These are phyloP conservation scores for Falco concolor DNA, from an alignment of 2,797 vertebrate species.

Conservation along the genomic window DNA sequence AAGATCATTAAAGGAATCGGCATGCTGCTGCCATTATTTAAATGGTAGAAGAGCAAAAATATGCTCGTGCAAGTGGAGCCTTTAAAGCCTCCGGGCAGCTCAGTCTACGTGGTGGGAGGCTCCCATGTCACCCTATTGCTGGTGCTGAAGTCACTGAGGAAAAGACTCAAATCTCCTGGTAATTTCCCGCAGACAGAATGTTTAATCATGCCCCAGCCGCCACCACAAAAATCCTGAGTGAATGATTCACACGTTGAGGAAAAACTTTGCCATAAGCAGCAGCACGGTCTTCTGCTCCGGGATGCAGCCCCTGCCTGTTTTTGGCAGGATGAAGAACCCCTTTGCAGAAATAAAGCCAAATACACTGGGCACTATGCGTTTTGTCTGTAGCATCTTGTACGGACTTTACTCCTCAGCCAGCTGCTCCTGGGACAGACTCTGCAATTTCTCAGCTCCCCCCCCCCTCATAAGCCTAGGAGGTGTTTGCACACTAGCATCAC, in stretches of 20 bases:
- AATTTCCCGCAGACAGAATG: slow-evolving; percentile 69
- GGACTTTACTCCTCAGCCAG: slow-evolving; percentile 12
- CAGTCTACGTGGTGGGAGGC: fast-evolving
- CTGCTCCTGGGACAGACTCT: slow-evolving; percentile 22
- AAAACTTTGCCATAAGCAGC: slow-evolving; percentile 31
- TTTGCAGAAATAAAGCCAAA: slow-evolving; percentile 39
- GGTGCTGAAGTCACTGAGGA: neutral
- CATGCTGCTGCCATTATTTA: slow-evolving; percentile 42
- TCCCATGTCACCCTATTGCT: neutral
- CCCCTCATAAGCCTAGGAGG: neutral
- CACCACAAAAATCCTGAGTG: slow-evolving; percentile 29
- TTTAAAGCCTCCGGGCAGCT: neutral
- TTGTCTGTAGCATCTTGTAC: neutral
- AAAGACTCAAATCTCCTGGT: slow-evolving; percentile 61
- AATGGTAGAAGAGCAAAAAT: slow-evolving; percentile 26
- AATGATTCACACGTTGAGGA: slow-evolving; percentile 63
- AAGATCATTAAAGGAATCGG: slow-evolving; percentile 42
- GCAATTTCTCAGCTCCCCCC: neutral
- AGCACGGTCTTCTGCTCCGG: neutral
- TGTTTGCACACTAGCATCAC: neutral
- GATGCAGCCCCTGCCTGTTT: slow-evolving; percentile 6
- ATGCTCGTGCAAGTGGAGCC: neutral
- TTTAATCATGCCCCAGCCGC: slow-evolving; percentile 64
- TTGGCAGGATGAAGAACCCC: neutral
- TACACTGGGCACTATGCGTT: neutral